Evolutionary conservation across 2,113 vertebrate genomes (phyloP), one percentile per base, ranked within the genome.

Genomic region (Stictonetta naevosa): DNA sequence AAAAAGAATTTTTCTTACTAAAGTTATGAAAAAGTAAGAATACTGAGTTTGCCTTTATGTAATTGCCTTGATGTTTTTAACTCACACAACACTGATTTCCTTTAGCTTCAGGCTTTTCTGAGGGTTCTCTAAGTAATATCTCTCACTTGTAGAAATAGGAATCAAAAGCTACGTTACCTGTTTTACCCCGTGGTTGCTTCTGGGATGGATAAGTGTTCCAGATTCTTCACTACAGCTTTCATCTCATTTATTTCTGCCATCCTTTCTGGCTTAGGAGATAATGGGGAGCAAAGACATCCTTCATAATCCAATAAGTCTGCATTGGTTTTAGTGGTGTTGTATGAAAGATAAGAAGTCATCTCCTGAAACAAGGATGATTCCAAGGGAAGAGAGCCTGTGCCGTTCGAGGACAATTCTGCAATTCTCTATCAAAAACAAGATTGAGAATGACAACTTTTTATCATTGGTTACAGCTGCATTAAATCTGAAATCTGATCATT

Each of bases 311-410:
- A 29, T 36, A 64, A 19, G 50, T 48, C 36, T 31, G 13, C 23
- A n/a, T 3, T 31, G 26, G 8, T 29, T 6, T n/a, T 36, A 44
- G 34, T 0, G 1, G 42, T 56, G 25, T 26, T 11, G 8, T 18
- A 20, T 33, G 73, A 21, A 56, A 22, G 15, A 46, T 5, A 8
- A 73, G 25, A 2, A 50, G 33, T 46, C 31, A 74, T 5, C 25
- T 72, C 67, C 42, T 13, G 15, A 68, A 84, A 63, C 4, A 55
- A n/a, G 26, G 46, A 55, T 3, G 53, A 29, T 15, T 50, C 18
- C 23, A 13, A 14, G 34, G 21, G 26, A 48, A 73, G 59, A 74
- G 4, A 33, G 22, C 23, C 48, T 22, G 18, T n/a, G 2, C 14
- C 26, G 53, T 8, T 15, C 23, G 7, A 20, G 31, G 16, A 50